Percentiles rank a stretch among this genome's conserved stretches.
Conservation (phyloP, 1,140 invertebrate genomes). For the Drosophila melanica region DNA sequence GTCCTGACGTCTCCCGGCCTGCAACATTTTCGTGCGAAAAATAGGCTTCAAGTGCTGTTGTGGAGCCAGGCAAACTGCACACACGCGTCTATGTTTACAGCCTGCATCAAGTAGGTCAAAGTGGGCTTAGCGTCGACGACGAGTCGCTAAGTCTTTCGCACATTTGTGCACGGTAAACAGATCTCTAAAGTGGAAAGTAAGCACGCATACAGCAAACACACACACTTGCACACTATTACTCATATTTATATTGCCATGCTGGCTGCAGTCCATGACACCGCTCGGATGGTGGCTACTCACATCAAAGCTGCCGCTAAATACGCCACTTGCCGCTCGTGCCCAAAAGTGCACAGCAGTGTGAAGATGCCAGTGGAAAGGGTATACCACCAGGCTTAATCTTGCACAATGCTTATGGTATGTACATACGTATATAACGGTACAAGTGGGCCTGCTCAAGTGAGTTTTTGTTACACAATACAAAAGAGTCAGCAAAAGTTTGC, state of each 20-base stretch:
- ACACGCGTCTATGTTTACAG: conserved; percentile 10
- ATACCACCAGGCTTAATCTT: conserved; percentile 11
- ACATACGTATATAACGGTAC: neutral
- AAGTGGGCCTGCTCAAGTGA: conserved; percentile 10
- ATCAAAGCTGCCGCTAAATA: conserved; percentile 44
- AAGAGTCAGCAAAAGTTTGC: too few species aligned
- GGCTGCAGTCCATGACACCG: conserved; percentile 5
- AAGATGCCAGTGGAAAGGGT: neutral
- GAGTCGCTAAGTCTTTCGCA: conserved; percentile 47
- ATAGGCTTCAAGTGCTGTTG: conserved; percentile 43
- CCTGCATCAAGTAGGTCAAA: conserved; percentile 65
- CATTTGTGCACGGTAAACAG: conserved; percentile 67
- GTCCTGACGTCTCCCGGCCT: conserved; percentile 18
- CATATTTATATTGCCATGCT: conserved; percentile 56
- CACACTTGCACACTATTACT: conserved; percentile 14
- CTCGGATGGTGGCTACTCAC: conserved; percentile 14
- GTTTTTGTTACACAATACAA: conserved; percentile 14
- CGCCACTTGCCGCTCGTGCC: conserved; percentile 7
- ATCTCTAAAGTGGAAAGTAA: conserved; percentile 63
- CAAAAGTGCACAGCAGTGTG: conserved; percentile 41
- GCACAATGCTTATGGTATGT: conserved; percentile 4
- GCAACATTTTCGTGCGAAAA: conserved; percentile 59
- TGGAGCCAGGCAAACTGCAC: neutral
- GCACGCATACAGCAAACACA: conserved; percentile 11
- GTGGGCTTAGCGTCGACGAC: conserved; percentile 59